A percentile compares a stretch with the other conserved stretches of the same genome.
Evolutionary conservation across 2,113 vertebrate species (phyloP).

Genomic region (Furnarius figulus): DNA sequence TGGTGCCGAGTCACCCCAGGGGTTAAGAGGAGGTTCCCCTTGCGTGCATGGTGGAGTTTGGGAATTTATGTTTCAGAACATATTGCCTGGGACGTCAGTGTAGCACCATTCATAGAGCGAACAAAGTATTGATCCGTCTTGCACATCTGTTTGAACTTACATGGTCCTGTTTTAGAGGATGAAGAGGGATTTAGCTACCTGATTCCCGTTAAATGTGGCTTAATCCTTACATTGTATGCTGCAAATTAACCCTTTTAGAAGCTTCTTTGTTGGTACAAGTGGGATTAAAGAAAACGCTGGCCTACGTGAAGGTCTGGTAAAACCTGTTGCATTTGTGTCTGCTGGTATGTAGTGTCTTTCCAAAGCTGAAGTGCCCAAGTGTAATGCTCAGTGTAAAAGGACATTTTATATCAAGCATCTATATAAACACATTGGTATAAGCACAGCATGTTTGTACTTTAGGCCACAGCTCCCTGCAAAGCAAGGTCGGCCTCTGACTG

Average conservation of each 20-base stretch:
- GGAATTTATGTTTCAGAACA: neutral
- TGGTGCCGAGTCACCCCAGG: neutral
- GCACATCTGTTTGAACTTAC: constrained; percentile 48
- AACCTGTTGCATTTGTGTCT: neutral
- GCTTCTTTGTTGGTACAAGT: neutral
- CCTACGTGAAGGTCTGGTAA: neutral
- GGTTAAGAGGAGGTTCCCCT: neutral
- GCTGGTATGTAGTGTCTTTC: neutral
- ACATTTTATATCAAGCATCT: neutral
- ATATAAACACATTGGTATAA: neutral
- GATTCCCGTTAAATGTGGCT: constrained; percentile 15
- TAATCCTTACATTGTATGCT: neutral
- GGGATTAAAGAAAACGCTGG: neutral
- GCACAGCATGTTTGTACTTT: neutral
- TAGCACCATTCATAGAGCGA: neutral
- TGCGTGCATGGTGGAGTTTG: neutral
- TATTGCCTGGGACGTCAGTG: neutral
- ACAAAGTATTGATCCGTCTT: neutral
- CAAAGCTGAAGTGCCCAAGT: neutral
- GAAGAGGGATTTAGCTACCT: constrained; percentile 24
- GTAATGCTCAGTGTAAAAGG: neutral
- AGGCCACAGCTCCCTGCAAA: neutral
- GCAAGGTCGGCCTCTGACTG: neutral
- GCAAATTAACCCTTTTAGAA: constrained; percentile 32
- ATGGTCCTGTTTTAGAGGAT: constrained; percentile 2